These are phyloP conservation scores for Drosophila mayaguana DNA, from an alignment of 2,888 invertebrate genomes.

Conservation along the genomic window DNA sequence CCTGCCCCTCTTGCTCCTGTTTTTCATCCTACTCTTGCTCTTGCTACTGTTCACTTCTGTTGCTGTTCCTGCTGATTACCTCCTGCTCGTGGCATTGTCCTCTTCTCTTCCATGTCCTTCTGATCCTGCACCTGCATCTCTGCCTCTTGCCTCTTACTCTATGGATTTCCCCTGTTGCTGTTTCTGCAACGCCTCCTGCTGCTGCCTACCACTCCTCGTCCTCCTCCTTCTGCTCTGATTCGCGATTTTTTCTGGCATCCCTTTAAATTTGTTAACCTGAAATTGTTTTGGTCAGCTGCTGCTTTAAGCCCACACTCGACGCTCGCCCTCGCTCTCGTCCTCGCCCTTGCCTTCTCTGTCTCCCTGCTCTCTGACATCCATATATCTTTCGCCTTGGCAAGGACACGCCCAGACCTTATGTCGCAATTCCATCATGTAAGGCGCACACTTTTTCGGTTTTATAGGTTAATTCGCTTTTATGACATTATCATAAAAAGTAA, in stretches of 20 bases:
- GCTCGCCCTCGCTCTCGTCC: no score
- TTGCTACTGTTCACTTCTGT: not conserved
- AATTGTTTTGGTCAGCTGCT: slow-evolving; percentile 70
- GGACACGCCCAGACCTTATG: slow-evolving; percentile 81
- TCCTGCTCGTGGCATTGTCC: not conserved
- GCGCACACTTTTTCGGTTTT: slow-evolving; percentile 79
- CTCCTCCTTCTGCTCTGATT: not conserved
- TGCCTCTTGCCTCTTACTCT: not conserved
- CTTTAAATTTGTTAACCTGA: slow-evolving; percentile 62
- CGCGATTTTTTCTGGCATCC: slow-evolving; percentile 26
- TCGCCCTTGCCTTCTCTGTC: no score
- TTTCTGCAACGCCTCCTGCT: not conserved
- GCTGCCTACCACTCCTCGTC: not conserved
- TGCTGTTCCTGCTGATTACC: not conserved
- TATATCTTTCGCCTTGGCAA: slow-evolving; percentile 51
- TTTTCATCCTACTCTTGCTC: not conserved
- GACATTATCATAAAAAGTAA: slow-evolving; percentile 81
- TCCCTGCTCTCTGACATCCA: slow-evolving; percentile 20
- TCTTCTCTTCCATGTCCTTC: not conserved
- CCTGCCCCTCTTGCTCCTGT: not conserved
- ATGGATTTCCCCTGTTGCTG: not conserved
- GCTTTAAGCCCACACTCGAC: slow-evolving; percentile 47
- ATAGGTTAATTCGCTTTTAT: slow-evolving; percentile 84
- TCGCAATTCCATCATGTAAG: slow-evolving; percentile 77
- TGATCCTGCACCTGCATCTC: not conserved